Conservation (phyloP, 2,888 invertebrate genomes). For the Keiferia lycopersicella region DNA sequence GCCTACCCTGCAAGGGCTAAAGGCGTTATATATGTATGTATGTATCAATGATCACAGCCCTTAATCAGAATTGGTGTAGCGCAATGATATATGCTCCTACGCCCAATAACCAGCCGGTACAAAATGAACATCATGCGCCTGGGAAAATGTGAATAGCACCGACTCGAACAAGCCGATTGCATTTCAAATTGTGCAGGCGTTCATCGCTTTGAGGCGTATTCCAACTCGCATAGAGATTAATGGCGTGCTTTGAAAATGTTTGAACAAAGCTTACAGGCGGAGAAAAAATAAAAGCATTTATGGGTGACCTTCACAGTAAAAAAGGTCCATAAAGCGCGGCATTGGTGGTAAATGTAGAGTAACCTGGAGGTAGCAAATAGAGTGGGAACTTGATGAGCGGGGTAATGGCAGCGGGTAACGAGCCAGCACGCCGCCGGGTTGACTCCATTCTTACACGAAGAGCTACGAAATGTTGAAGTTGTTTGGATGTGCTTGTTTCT, state of each 20-base stretch:
- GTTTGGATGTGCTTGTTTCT: background rate
- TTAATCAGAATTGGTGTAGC: background rate
- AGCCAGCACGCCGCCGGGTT: slow-evolving; percentile 31
- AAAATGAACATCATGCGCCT: background rate
- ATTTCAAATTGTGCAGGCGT: slow-evolving; percentile 8
- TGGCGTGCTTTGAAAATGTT: slow-evolving; percentile 5
- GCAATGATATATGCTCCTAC: background rate
- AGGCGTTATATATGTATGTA: no score
- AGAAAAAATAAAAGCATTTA: background rate
- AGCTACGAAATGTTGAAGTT: background rate
- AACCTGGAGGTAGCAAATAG: slow-evolving; percentile 27
- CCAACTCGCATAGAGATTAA: slow-evolving; percentile 8
- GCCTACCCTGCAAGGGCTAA: no score
- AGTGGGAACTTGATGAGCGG: slow-evolving; percentile 35
- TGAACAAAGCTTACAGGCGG: background rate
- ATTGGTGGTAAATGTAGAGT: slow-evolving; percentile 20
- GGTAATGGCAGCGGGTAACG: slow-evolving; percentile 37
- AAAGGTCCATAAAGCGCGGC: slow-evolving; percentile 4
- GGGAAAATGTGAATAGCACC: slow-evolving; percentile 14
- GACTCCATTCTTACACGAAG: slow-evolving; percentile 25
- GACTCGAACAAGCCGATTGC: slow-evolving; percentile 9
- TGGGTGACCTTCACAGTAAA: slow-evolving; percentile 1
- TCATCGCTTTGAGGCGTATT: slow-evolving; percentile 6
- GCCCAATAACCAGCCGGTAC: background rate
- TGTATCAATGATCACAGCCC: no score